Conservation (phyloP, 2,888 invertebrate species). For the Orthosia gracilis region DNA sequence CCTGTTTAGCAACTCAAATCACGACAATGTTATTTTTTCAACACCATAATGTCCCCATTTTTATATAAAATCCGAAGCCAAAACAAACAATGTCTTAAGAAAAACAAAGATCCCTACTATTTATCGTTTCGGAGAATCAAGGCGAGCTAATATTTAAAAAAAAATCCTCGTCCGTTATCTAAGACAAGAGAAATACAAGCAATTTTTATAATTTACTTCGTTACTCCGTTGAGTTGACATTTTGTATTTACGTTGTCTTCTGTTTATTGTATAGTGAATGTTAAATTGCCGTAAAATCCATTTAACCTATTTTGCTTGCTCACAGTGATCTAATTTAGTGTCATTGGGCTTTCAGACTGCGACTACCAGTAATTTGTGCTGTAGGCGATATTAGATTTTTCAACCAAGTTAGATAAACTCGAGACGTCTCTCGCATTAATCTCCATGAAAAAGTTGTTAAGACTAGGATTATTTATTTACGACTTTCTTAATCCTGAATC, state of each 20-base stretch:
- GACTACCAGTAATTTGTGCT: slow-evolving; percentile 31
- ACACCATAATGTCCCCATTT: slow-evolving; percentile 42
- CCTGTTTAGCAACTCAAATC: slow-evolving; percentile 43
- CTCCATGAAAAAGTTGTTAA: slow-evolving; percentile 52
- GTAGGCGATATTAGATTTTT: slow-evolving; percentile 40
- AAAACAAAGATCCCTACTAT: slow-evolving; percentile 65
- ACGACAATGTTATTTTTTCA: slow-evolving; percentile 60
- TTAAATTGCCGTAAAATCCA: slow-evolving; percentile 62
- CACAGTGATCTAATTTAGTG: slow-evolving; percentile 54
- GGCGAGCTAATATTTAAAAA: slow-evolving; percentile 58
- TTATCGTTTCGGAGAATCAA: slow-evolving; percentile 63
- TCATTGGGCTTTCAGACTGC: slow-evolving; percentile 32
- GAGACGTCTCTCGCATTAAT: slow-evolving; percentile 36
- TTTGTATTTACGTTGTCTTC: slow-evolving; percentile 64
- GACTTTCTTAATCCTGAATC: slow-evolving; percentile 41
- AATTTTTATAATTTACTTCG: slow-evolving; percentile 69
- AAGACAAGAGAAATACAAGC: slow-evolving; percentile 66
- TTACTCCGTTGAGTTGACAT: slow-evolving; percentile 63
- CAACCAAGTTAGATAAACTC: slow-evolving; percentile 35
- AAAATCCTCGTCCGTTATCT: slow-evolving; percentile 51
- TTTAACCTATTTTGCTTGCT: slow-evolving; percentile 56
- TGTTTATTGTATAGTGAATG: slow-evolving; percentile 67
- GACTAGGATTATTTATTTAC: slow-evolving; percentile 54
- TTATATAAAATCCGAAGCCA: slow-evolving; percentile 56
- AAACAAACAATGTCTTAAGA: slow-evolving; percentile 62